Conservation (phyloP, 2,888 invertebrate species). For the Muscina levida region DNA sequence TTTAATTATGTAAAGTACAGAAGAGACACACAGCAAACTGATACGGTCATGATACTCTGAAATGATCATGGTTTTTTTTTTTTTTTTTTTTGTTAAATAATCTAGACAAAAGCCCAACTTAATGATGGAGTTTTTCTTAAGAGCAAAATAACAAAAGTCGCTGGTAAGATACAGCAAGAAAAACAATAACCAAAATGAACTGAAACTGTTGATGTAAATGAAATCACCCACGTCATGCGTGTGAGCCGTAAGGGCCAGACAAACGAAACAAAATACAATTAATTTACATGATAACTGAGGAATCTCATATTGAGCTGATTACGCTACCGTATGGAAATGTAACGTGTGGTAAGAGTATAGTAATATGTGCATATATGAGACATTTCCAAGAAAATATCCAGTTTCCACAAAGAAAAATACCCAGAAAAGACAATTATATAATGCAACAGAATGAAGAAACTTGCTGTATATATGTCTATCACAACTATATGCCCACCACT, state of each 20-base stretch:
- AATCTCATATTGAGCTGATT: conserved; percentile 65
- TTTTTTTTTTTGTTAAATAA: no score
- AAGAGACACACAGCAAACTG: conserved; percentile 24
- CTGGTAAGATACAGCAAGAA: conserved; percentile 26
- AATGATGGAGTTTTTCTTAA: conserved; percentile 18
- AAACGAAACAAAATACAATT: conserved; percentile 61
- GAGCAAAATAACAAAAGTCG: conserved; percentile 15
- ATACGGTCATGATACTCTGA: conserved; percentile 33
- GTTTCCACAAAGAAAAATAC: no score
- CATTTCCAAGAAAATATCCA: background rate
- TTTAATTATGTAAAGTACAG: conserved; percentile 35
- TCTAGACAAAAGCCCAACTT: background rate
- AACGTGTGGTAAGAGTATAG: background rate
- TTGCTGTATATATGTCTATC: no score
- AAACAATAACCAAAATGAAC: conserved; percentile 15
- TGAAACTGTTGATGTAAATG: conserved; percentile 24
- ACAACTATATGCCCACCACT: no score
- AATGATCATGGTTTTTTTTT: conserved; percentile 29
- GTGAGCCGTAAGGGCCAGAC: background rate
- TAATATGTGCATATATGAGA: background rate
- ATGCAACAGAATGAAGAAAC: no score
- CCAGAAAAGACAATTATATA: no score
- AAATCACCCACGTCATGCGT: conserved; percentile 21
- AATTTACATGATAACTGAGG: conserved; percentile 69
- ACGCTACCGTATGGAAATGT: conserved; percentile 61